Evolutionary conservation across 2,113 vertebrate species (phyloP), one percentile per base, ranked within the genome.

Genomic region (Dromaius novaehollandiae): DNA sequence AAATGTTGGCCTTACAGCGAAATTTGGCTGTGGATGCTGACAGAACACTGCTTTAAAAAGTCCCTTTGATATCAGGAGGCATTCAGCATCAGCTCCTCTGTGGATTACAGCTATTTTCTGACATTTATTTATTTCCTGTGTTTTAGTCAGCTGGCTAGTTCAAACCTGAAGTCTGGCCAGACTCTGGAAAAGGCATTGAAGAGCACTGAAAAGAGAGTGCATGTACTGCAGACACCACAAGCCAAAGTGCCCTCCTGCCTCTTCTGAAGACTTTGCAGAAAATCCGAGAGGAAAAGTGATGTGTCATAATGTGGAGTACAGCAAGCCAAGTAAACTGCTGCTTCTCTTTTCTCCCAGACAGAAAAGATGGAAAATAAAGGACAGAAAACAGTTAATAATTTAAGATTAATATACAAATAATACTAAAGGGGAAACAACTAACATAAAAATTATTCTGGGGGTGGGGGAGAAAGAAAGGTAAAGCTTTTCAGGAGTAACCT

Each of bases 221-320:
- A 2, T 68, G 19, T 34, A 44, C 10, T 3, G 1, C 0, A 1
- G 28, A 16, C 32, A 3, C 2, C 9, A 11, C 14, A 74, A 64
- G 4, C 12, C 38, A 88, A 28, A 7, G 14, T 85, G 25, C 2
- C 14, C 5, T 66, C 6, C 20, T n/a, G 21, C 6, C 34, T 78
- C 56, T 83, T 46, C 9, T 68, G 7, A 68, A 86, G 20, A 3
- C 44, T 86, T 86, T 71, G 19, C 24, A 75, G 20, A 65, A 64
- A 8, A 58, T 32, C 18, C 13, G 28, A 63, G 22, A 18, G 11
- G 20, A 53, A 69, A 73, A 56, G 46, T 7, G 0, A 2, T 69
- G 14, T 5, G 4, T 25, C 11, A 3, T 26, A 89, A 60, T 6
- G 8, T 82, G 21, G 24, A 46, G 20, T 42, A 79, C 3, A 51